Evolutionary conservation across 2,888 invertebrate genomes (phyloP), one percentile per base, ranked within the genome.

Genomic region (Rhogogaster chlorosoma): DNA sequence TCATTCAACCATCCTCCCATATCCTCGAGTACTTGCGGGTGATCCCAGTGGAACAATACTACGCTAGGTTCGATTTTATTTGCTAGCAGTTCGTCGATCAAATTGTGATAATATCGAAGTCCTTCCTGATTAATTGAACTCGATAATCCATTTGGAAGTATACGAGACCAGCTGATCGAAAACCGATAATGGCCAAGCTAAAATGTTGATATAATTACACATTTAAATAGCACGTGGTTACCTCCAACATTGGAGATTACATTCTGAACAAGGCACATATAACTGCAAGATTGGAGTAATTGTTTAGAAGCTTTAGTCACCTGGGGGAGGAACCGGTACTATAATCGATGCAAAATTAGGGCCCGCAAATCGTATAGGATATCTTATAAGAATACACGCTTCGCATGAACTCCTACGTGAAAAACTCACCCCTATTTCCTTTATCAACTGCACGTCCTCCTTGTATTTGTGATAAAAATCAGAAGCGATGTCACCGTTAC

Each of bases 31-130:
- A 93, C 94, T 88, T 96, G 95, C 9, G 96, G 96, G 73, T 96
- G 91, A 86, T 89, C 87, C 91, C 92, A 95, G 85, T 95, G 95
- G 88, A 94, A 95, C 57, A 95, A 90, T 0, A 95, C 95, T 89
- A 96, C 93, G 91, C 95, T 92, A 0, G 97, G 96, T 80, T 93
- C 91, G 84, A 97, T 95, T 15, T 94, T 94, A 83, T 94, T 94
- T 0, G 93, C 94, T 9, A 96, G 87, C 9, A 98, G 94, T 89
- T 96, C 96, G 89, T 97, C 94, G 84, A 98, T 96, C 70, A 98
- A 93, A 87, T 96, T 95, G 90, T 95, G 96, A 92, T 98, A 98
- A 93, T 97, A 97, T 85, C 95, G 94, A 18, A 98, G 94, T 22
- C 97, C 98, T 1, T 95, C 94, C 67, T 94, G 93, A 91, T 97